These are phyloP conservation scores for Venustoraphidia nigricollis DNA, from an alignment of 2,888 invertebrate genomes.

Conservation along the genomic window DNA sequence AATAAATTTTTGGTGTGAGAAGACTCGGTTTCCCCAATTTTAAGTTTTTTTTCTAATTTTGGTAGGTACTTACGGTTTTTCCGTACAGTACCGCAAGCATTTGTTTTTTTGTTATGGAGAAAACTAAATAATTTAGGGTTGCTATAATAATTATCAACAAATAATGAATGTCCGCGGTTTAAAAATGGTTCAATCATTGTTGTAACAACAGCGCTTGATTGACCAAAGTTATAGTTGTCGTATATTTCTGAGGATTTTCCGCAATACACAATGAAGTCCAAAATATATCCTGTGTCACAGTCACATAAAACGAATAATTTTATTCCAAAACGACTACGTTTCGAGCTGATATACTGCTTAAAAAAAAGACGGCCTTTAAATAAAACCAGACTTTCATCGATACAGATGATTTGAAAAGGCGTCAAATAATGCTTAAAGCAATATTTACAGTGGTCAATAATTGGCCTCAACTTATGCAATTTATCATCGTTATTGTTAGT, in stretches of 20 bases:
- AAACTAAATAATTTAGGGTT: constrained; percentile 8
- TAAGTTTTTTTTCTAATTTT: not conserved
- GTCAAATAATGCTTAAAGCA: not conserved
- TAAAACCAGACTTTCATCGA: constrained; percentile 14
- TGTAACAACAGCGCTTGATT: constrained; percentile 9
- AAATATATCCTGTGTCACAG: constrained; percentile 13
- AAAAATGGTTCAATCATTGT: constrained; percentile 10
- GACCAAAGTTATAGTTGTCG: constrained; percentile 1
- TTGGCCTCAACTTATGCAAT: not conserved
- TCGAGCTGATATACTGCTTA: constrained; percentile 15
- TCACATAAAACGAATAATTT: constrained; percentile 14
- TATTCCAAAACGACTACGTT: constrained; percentile 14
- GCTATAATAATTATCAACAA: constrained; percentile 13
- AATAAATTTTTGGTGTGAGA: not conserved
- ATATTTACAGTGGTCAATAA: not conserved
- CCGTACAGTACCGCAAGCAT: not conserved
- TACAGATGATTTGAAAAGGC: constrained; percentile 10
- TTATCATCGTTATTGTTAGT: not conserved
- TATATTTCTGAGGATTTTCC: constrained; percentile 8
- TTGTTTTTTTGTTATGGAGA: not conserved
- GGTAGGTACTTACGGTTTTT: not conserved
- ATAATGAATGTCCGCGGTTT: constrained; percentile 11
- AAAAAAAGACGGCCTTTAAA: constrained; percentile 14
- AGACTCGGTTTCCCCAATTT: not conserved
- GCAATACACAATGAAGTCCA: constrained; percentile 16